Percentiles rank a stretch among this genome's conserved stretches.
Evolutionary conservation across 2,797 vertebrate genomes (phyloP).

Genomic region (Apogon talboti): DNA sequence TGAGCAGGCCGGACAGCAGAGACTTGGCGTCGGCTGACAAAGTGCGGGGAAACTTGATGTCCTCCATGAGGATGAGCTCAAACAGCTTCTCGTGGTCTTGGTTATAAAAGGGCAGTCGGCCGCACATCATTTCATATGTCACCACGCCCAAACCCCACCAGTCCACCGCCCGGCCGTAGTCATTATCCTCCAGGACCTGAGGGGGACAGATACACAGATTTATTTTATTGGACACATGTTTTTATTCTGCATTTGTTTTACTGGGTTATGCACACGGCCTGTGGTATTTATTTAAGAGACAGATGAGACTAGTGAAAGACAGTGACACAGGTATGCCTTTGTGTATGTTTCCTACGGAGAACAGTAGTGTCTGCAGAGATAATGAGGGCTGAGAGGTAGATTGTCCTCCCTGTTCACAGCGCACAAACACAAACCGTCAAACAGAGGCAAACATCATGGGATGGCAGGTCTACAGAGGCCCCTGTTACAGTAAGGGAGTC

Average conservation of each 20-base stretch:
- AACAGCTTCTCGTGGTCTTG: conserved; percentile 99
- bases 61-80: conserved; percentile 97
- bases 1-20: conserved; percentile 95
- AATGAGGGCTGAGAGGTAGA: conserved; percentile 30
- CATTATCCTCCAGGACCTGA: conserved; percentile 96
- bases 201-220: conserved; percentile 11
- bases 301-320: conserved; percentile 48
- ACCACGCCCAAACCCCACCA: conserved; percentile 98
- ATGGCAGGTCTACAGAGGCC: conserved; percentile 69
- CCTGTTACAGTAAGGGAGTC: conserved; percentile 64
- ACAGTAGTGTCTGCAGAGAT: conserved; percentile 39
- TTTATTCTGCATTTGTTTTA: conserved; percentile 56
- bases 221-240: conserved; percentile 64
- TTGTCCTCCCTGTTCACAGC: not conserved
- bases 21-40: conserved; percentile 96
- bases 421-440: conserved; percentile 35
- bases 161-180: conserved; percentile 95
- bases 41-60: conserved; percentile 97
- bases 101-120: conserved; percentile 96
- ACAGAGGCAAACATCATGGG: conserved; percentile 65
- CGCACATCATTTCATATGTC: conserved; percentile 99
- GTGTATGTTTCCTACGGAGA: conserved; percentile 41
- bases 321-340: conserved; percentile 36
- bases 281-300: conserved; percentile 42
- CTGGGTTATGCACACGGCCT: conserved; percentile 40